phyloP scores from a whole-genome alignment of 2,888 invertebrate genomes.

The Deilephila elpenor region DNA sequence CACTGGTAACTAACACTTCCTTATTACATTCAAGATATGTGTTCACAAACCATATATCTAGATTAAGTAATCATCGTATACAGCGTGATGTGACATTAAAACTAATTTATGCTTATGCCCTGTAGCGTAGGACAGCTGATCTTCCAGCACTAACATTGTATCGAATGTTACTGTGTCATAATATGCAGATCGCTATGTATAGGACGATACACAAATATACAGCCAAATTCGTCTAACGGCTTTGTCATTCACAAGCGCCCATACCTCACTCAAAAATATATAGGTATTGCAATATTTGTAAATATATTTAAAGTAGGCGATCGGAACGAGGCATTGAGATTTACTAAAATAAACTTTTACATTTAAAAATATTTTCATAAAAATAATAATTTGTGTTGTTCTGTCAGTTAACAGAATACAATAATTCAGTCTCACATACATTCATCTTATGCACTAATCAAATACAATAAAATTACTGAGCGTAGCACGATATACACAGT shows the following conservation, averaged over 20 bases:
- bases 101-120: neutral
- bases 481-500: constrained; percentile 34
- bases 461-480: constrained; percentile 42
- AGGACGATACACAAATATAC: neutral
- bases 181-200: neutral
- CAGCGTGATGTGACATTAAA: neutral
- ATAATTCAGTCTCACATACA: constrained; percentile 25
- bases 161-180: neutral
- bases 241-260: neutral
- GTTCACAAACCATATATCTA: neutral
- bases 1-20: neutral
- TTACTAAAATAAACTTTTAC: neutral
- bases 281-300: neutral
- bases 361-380: neutral
- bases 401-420: neutral
- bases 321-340: constrained; percentile 5
- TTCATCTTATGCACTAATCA: constrained; percentile 15
- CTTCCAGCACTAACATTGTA: neutral
- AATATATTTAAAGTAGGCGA: neutral
- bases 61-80: constrained; percentile 2
- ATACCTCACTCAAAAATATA: neutral
- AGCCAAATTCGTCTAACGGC: neutral
- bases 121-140: neutral
- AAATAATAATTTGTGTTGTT: neutral
- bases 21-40: constrained; percentile 1